Percentiles rank a stretch among this genome's conserved stretches.
Evolutionary conservation across 2,888 invertebrate genomes (phyloP).

Genomic region (Cryptus armator): DNA sequence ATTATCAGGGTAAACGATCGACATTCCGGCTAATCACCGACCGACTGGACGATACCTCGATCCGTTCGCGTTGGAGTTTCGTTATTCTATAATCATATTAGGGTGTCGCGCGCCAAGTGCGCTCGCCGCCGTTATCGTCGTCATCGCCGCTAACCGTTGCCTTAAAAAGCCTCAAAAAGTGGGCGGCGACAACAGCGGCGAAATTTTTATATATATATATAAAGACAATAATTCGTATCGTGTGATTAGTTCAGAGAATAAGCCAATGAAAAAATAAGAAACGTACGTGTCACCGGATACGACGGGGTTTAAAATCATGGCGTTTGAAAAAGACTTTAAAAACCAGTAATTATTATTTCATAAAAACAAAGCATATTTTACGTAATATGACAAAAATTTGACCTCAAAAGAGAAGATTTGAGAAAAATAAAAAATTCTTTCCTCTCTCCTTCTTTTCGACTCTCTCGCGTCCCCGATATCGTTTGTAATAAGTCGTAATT

Average conservation of each 20-base stretch:
- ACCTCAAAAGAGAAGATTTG: neutral
- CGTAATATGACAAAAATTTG: neutral
- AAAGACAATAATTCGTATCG: no score
- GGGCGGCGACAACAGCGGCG: no score
- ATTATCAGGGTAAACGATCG: neutral
- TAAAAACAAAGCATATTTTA: neutral
- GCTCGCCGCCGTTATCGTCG: no score
- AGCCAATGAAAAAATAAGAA: no score
- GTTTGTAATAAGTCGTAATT: neutral
- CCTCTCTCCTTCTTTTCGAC: constrained; percentile 5
- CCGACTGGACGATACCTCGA: neutral
- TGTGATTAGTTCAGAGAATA: no score
- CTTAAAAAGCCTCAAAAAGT: no score
- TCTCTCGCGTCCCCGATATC: constrained; percentile 9
- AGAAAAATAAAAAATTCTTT: constrained; percentile 2
- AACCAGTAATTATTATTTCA: neutral
- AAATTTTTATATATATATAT: no score
- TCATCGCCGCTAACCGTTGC: no score
- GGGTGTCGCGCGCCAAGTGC: no score
- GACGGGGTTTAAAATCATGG: no score
- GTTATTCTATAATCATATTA: neutral
- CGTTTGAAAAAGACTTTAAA: no score
- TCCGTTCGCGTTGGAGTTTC: neutral
- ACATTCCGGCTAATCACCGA: neutral
- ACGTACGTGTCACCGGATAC: no score